Percentiles rank a stretch among this genome's conserved stretches.
These are phyloP conservation scores for Boloria euphrosyne DNA, from an alignment of 2,888 invertebrate species.

Conservation along the genomic window DNA sequence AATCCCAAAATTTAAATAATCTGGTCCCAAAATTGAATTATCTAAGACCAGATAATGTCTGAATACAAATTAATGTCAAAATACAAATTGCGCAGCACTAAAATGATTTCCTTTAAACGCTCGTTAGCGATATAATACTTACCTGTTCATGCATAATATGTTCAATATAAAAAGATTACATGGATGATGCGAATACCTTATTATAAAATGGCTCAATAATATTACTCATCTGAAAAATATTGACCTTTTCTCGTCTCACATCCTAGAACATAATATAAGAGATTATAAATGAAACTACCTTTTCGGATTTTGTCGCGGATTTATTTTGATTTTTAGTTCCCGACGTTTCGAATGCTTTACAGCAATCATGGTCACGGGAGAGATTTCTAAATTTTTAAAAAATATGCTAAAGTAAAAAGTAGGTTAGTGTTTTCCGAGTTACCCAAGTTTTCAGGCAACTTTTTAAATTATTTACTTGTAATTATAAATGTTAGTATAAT, in stretches of 20 bases:
- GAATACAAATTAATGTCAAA: background rate
- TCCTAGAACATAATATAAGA: background rate
- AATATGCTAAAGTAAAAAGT: too few relatives aligned
- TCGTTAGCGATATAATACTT: constrained; percentile 8
- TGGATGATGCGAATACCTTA: constrained; percentile 4
- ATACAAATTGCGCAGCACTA: background rate
- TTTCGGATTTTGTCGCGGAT: too few relatives aligned
- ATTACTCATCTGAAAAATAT: background rate
- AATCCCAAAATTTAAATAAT: too few relatives aligned
- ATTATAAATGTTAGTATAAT: too few relatives aligned
- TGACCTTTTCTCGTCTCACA: background rate
- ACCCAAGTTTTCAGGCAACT: too few relatives aligned
- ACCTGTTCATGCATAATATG: background rate
- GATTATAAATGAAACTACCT: too few relatives aligned
- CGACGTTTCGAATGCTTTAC: too few relatives aligned
- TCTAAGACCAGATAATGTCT: background rate
- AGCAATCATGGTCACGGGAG: too few relatives aligned
- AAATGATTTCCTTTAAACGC: constrained; percentile 18
- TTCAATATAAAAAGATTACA: constrained; percentile 17
- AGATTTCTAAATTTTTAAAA: too few relatives aligned
- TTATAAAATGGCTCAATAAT: constrained; percentile 4
- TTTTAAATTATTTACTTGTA: too few relatives aligned
- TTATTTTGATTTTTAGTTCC: too few relatives aligned
- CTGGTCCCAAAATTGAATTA: background rate
- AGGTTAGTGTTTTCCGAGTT: too few relatives aligned